phyloP scores from a whole-genome alignment of 2,888 invertebrate species.

The Eupithecia inturbata region DNA sequence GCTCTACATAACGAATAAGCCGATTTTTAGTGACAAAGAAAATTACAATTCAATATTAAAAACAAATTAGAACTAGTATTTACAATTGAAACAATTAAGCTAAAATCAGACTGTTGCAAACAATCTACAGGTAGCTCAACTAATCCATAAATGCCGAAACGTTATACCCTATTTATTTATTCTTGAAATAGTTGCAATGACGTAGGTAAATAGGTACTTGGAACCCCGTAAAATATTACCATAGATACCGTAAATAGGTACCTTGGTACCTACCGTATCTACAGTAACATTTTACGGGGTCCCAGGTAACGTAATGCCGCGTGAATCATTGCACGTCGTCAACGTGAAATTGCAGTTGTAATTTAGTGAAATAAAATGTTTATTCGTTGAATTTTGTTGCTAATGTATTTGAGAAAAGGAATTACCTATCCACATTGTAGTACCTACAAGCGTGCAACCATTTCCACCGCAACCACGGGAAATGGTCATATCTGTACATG shows the following conservation, averaged over 20 bases:
- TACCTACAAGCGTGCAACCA: too few species aligned
- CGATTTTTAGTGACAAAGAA: too few species aligned
- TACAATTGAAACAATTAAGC: too few species aligned
- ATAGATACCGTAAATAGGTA: not conserved
- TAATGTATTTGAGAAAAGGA: slow-evolving; percentile 19
- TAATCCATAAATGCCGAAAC: too few species aligned
- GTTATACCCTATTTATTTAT: not conserved
- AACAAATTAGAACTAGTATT: too few species aligned
- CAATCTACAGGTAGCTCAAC: too few species aligned
- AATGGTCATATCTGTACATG: too few species aligned
- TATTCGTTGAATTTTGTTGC: slow-evolving; percentile 24
- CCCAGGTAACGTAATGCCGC: slow-evolving; percentile 31
- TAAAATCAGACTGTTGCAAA: too few species aligned
- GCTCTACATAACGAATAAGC: too few species aligned
- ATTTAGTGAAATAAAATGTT: slow-evolving; percentile 35
- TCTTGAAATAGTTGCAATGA: not conserved
- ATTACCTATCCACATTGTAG: not conserved
- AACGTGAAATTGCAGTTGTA: slow-evolving; percentile 32
- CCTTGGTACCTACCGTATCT: not conserved
- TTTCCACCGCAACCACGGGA: too few species aligned
- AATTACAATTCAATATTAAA: too few species aligned
- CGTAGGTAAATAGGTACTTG: not conserved
- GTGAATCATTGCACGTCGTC: slow-evolving; percentile 36
- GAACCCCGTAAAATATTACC: not conserved
- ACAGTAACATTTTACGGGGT: slow-evolving; percentile 23